Base-by-base conservation (phyloP, 2,797 vertebrate genomes). In the Tachyglossus aculeatus region DNA sequence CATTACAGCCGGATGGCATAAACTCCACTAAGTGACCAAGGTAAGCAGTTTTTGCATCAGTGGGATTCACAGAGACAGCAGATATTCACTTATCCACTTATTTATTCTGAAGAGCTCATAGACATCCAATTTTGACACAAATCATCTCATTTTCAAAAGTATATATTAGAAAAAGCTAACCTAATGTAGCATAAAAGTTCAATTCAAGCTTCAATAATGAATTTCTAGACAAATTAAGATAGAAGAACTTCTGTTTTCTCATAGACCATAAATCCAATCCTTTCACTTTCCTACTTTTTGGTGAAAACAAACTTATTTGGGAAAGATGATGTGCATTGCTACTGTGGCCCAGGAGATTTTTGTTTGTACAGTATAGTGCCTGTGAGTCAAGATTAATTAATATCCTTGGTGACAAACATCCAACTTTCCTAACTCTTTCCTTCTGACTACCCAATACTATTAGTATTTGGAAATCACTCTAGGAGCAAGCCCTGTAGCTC, bases 51-150 rank as follows among this genome's bases (percentile, higher is more conserved):
- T 89, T 83, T 57, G 71, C 75, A 78, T 69, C 63, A 77, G 19
- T 73, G 44, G 51, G 52, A 81, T 70, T 82, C 41, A 10, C 41
- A 47, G 2, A 84, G 55, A 36, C 32, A 81, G 22, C 52, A 70
- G 47, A 74, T 83, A 87, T 53, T 83, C 63, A 71, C 52, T 68
- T 80, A 74, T 55, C 50, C 48, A 66, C 71, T 87, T 76, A 85
- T 83, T 86, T 86, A 81, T 85, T 78, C 82, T 54, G 80, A 86
- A 82, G 63, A 79, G 39, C 12, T 81, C 71, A 39, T 25, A 83
- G 52, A 40, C 37, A 84, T 76, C 37, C 47, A 60, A 25, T 66
- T 81, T 78, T 78, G 56, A 63, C 64, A 78, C 13, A 47, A 80
- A 78, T 45, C 7, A 71, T 19, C 15, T 75, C 44, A 77, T 80